Evolutionary conservation across 2,888 invertebrate species (phyloP).

Genomic region (Boloria selene): DNA sequence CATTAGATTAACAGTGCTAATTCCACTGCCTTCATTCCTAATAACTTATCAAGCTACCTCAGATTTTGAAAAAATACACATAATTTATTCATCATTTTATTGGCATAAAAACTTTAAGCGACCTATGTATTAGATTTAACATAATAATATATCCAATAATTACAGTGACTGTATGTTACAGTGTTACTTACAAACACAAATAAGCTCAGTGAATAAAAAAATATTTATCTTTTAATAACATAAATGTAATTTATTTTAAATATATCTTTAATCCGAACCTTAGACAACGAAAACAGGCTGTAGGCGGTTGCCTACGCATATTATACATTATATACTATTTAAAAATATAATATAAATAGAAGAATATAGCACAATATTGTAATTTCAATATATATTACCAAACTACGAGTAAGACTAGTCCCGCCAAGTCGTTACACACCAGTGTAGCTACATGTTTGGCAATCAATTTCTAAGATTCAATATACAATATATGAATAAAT

Average conservation of each 20-base stretch:
- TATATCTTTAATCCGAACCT: conserved; percentile 45
- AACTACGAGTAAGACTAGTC: conserved; percentile 30
- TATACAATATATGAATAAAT: conserved; percentile 24
- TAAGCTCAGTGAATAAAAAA: conserved; percentile 71
- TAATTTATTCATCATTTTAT: conserved; percentile 56
- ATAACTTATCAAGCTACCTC: conserved; percentile 36
- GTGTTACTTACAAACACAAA: conserved; percentile 65
- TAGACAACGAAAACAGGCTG: conserved; percentile 40
- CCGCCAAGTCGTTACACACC: conserved; percentile 21
- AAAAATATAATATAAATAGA: conserved; percentile 26
- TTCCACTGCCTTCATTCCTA: conserved; percentile 26
- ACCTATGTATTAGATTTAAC: conserved; percentile 52
- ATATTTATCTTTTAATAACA: conserved; percentile 65
- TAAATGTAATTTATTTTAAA: conserved; percentile 65
- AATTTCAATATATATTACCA: conserved; percentile 24
- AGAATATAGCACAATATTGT: conserved; percentile 34
- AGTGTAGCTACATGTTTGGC: conserved; percentile 29
- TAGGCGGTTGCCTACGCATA: conserved; percentile 38
- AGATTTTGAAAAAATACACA: conserved; percentile 23
- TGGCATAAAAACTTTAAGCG: conserved; percentile 75
- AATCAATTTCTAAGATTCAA: conserved; percentile 23
- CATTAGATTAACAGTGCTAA: conserved; percentile 16
- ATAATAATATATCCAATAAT: conserved; percentile 57
- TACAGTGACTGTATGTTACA: conserved; percentile 70
- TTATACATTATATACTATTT: conserved; percentile 37